Base-by-base conservation (phyloP, 1,140 invertebrate genomes). In the Rhopalosiphum maidis region DNA sequence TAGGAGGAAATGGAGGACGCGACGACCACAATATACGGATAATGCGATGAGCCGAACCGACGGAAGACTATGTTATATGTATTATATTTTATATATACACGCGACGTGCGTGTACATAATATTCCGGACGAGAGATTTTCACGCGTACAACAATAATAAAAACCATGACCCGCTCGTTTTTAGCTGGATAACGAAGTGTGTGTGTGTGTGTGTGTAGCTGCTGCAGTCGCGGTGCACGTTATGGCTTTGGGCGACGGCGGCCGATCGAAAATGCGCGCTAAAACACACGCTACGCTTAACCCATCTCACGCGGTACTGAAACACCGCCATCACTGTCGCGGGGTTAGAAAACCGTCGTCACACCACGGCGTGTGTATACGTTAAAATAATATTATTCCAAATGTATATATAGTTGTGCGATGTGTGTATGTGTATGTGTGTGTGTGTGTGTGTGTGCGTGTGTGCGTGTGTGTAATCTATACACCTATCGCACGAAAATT, bases 121-220 rank as follows among this genome's bases (percentile, higher is more conserved):
- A 77, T 77, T 77, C n/a, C 46, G 3, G 43, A 46, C 43, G 86
- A 87, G 86, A 85, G 23, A 43, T 43, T 21, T 48, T 51, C n/a
- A 48, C 21, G 8, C 3, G 9, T 11, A 55, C 15, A 41, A 55
- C 25, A 25, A 35, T 51, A 37, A 89, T n/a, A 88, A 48, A 89
- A 48, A 89, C 88, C 88, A 89, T 89, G 88, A 89, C 88, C 88
- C n/a, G 51, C 88, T 89, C 88, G 88, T 55, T 89, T 37, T 55
- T 9, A 89, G 37, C 21, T 5, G 15, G n/a, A n/a, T 18, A 68
- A 21, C n/a, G 15, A 46, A 46, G 30, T 77, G 30, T 11, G 3
- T 48, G 15, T 2, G 5, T 30, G 25, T 25, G 23, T 68, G 60
- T 9, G 4, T 5, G 60, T 51, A 18, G 15, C 15, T 30, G 60